Conservation (phyloP, 2,113 vertebrate species). For the Saccopteryx bilineata region DNA sequence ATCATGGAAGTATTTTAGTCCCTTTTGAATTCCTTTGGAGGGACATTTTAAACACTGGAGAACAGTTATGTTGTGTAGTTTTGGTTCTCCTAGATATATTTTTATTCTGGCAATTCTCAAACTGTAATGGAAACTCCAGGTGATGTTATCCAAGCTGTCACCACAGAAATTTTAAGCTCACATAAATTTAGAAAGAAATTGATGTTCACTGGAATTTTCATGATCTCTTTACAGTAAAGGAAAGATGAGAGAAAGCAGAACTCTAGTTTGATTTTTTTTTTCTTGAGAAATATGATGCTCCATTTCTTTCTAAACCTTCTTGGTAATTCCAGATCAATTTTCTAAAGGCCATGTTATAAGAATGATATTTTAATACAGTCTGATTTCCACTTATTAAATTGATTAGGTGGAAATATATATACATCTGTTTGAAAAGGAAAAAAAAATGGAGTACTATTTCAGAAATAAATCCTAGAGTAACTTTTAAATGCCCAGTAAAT, state of each 20-base stretch:
- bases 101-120: slow-evolving; percentile 36
- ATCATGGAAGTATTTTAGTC: not conserved
- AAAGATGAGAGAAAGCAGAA: slow-evolving; percentile 30
- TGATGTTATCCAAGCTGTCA: slow-evolving; percentile 11
- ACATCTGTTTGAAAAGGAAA: slow-evolving; percentile 78
- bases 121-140: not conserved
- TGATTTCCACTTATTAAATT: slow-evolving; percentile 68
- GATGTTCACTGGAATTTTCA: slow-evolving; percentile 21
- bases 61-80: not conserved
- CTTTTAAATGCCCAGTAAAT: slow-evolving; percentile 15
- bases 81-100: not conserved
- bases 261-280: not conserved
- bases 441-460: slow-evolving; percentile 71
- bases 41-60: not conserved
- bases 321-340: slow-evolving; percentile 63
- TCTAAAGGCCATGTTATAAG: slow-evolving; percentile 63
- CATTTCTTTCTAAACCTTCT: slow-evolving; percentile 17
- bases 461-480: slow-evolving; percentile 76
- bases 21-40: not conserved
- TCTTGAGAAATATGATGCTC: not conserved
- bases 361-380: slow-evolving; percentile 62
- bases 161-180: slow-evolving; percentile 14
- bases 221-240: not conserved
- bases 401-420: not conserved
- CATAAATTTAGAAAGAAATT: slow-evolving; percentile 40